A percentile compares a stretch with the other conserved stretches of the same genome.
Evolutionary conservation across 2,888 invertebrate genomes (phyloP).

Genomic region (Esperia sulphurella): DNA sequence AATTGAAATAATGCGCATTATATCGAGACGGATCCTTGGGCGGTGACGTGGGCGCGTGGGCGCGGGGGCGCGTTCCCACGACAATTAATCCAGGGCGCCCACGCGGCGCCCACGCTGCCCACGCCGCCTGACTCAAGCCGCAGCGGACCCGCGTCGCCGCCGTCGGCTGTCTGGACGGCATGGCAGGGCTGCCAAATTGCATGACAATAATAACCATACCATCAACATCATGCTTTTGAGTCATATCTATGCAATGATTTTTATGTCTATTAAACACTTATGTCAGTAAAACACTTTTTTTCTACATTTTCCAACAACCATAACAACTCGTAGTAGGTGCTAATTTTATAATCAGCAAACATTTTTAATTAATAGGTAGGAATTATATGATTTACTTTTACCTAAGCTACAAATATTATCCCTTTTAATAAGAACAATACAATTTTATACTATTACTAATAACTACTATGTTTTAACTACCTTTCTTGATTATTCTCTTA

Average conservation of each 20-base stretch:
- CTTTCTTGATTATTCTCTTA: too few species aligned
- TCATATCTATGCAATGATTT: not conserved
- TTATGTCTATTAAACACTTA: not conserved
- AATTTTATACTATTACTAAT: too few species aligned
- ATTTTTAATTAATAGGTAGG: too few species aligned
- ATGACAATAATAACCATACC: constrained; percentile 15
- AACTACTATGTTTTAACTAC: too few species aligned
- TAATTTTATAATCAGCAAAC: too few species aligned
- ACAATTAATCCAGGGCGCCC: constrained; percentile 51
- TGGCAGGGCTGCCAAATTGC: constrained; percentile 34
- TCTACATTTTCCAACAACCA: too few species aligned
- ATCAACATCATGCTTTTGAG: not conserved
- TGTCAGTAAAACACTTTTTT: not conserved
- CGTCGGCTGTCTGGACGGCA: constrained; percentile 24
- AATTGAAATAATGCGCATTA: too few species aligned
- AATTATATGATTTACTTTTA: too few species aligned
- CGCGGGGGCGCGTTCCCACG: constrained; percentile 56
- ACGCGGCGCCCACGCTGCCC: constrained; percentile 35
- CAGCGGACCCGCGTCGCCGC: not conserved
- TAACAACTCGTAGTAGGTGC: too few species aligned
- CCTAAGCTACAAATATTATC: too few species aligned
- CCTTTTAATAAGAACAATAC: too few species aligned
- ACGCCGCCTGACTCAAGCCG: constrained; percentile 19
- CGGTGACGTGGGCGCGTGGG: not conserved
- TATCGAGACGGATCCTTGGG: too few species aligned